Evolutionary conservation across 2,888 invertebrate species (phyloP), one percentile per base, ranked within the genome.

Genomic region (Aphidoletes aphidimyza): DNA sequence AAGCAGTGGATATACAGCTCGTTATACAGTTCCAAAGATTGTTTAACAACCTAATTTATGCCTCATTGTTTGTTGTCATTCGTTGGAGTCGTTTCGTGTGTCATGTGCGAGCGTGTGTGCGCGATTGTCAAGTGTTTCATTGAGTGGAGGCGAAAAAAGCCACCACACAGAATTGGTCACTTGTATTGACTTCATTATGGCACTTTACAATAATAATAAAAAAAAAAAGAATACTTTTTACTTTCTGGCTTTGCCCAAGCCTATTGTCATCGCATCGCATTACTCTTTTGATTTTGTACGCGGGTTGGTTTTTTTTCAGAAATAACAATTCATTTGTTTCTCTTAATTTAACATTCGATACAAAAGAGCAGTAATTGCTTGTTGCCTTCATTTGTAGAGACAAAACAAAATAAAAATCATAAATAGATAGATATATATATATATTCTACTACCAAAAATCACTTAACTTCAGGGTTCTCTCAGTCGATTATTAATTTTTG

Each of bases 161-260:
- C 69, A 69, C 9, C 30, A 30, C 26, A 69, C 30, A 30, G 69
- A 69, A 69, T 69, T 42, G 30, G 26, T 69, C 30, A 30, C 69
- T 69, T 69, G 30, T 69, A 69, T 69, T n/a, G 69, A 69, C 69
- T 69, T 69, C 69, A 69, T 54, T 30, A 69, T 26, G 54, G 22
- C 54, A 54, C 54, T 54, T 30, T 30, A 54, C 30, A 69, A 30
- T 69, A 69, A 69, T 5, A 6, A 42, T 14, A 42, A 6, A 42
- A 6, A 42, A 69, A 1, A 9, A 1, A n/a, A n/a, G n/a, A n/a
- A n/a, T 30, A 14, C 30, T 69, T 69, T 26, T 22, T 54, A 5
- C 26, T 2, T 19, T 3, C 54, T 54, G 8, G n/a, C 26, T 2
- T 26, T 0, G 5, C 0, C 6, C 6, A 14, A 9, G 5, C 5